These are phyloP conservation scores for Idaea dimidiata DNA, from an alignment of 2,888 invertebrate species.

Conservation along the genomic window DNA sequence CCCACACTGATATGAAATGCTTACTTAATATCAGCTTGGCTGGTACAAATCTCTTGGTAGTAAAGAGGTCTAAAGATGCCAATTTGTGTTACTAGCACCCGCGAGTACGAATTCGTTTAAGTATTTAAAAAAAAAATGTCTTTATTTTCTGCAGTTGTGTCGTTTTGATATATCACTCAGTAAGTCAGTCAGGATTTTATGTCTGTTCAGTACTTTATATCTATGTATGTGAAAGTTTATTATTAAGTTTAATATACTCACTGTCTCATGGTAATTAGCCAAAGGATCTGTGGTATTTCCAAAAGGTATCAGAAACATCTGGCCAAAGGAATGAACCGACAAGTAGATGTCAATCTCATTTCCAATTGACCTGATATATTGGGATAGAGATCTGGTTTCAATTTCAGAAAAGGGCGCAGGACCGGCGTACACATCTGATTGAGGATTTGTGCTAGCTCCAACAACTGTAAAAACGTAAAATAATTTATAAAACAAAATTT, in stretches of 20 bases:
- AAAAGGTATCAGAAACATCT: conserved; percentile 85
- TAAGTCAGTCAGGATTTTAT: no score
- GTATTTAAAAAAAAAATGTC: no score
- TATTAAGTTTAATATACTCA: conserved; percentile 44
- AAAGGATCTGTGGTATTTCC: conserved; percentile 82
- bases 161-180: no score
- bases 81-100: no score
- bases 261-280: conserved; percentile 81
- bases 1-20: no score
- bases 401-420: conserved; percentile 85
- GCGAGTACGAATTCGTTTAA: no score
- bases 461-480: conserved; percentile 42
- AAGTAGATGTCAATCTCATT: conserved; percentile 82
- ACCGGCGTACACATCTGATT: conserved; percentile 85
- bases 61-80: no score
- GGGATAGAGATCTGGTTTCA: conserved; percentile 79
- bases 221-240: neutral
- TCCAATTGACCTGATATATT: conserved; percentile 74
- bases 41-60: no score
- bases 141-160: no score
- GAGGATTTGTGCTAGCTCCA: conserved; percentile 80
- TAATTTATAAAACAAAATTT: conserved; percentile 4
- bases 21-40: no score
- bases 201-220: no score
- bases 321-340: conserved; percentile 88